Percentiles rank a stretch among this genome's conserved stretches.
These are phyloP conservation scores for Nematopogon swammerdamellus DNA, from an alignment of 2,888 invertebrate species.

Conservation along the genomic window DNA sequence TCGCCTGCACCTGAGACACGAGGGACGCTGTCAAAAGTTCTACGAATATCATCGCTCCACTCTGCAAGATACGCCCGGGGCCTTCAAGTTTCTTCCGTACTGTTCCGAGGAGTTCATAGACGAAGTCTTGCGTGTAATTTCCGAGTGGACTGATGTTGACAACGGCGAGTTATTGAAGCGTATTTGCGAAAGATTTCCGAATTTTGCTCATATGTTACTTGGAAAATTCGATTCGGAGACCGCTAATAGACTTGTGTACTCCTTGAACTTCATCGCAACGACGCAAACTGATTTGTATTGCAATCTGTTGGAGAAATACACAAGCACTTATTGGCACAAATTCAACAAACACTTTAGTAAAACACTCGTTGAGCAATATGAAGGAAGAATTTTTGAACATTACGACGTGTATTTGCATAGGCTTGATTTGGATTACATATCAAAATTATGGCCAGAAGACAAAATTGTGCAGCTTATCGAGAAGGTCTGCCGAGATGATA, in stretches of 20 bases:
- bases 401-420: background rate
- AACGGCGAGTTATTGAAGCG: constrained; percentile 4
- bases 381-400: background rate
- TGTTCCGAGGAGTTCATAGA: constrained; percentile 23
- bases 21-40: constrained; percentile 22
- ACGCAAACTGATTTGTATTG: background rate
- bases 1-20: constrained; percentile 18
- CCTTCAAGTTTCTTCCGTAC: constrained; percentile 23
- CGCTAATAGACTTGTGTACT: background rate
- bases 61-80: constrained; percentile 16
- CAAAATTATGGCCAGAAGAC: background rate
- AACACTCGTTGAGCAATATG: background rate
- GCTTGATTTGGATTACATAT: background rate
- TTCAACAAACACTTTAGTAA: background rate
- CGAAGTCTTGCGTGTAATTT: too few species aligned
- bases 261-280: background rate
- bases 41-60: constrained; percentile 22
- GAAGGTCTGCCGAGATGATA: too few species aligned
- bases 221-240: background rate
- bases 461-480: too few species aligned
- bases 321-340: background rate
- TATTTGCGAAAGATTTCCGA: background rate
- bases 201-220: background rate
- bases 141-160: constrained; percentile 16
- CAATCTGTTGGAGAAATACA: background rate